These are phyloP conservation scores for Exocentrus adspersus DNA, from an alignment of 2,888 invertebrate species.

Conservation along the genomic window DNA sequence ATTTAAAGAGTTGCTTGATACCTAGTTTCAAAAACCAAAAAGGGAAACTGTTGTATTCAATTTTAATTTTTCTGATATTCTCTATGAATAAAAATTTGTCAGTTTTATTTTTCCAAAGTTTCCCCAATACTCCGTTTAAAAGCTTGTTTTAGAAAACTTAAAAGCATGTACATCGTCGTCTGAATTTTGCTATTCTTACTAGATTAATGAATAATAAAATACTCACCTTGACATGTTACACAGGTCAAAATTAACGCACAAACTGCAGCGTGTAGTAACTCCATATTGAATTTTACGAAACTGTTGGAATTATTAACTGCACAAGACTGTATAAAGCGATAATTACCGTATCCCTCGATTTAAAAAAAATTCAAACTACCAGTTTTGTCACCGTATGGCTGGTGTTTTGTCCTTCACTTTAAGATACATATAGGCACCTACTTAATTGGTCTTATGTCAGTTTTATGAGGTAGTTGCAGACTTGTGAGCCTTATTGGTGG, in stretches of 20 bases:
- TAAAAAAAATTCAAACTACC: constrained; percentile 15
- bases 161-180: too few relatives aligned
- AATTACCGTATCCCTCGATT: constrained; percentile 21
- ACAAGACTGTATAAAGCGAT: constrained; percentile 12
- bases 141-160: too few relatives aligned
- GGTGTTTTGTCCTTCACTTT: constrained; percentile 15
- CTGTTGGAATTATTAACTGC: constrained; percentile 21
- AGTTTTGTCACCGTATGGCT: constrained; percentile 11
- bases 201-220: too few relatives aligned
- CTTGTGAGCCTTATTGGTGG: neutral
- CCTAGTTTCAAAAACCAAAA: too few relatives aligned
- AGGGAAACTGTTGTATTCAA: too few relatives aligned
- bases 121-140: too few relatives aligned
- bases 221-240: constrained; percentile 10
- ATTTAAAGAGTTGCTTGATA: too few relatives aligned
- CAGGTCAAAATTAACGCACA: neutral
- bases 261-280: constrained; percentile 8
- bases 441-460: neutral
- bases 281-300: constrained; percentile 22
- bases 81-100: too few relatives aligned
- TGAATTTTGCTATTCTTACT: too few relatives aligned
- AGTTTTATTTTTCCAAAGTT: too few relatives aligned
- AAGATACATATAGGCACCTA: constrained; percentile 4
- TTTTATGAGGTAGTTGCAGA: neutral
- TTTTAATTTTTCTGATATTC: too few relatives aligned